Evolutionary conservation across 2,797 vertebrate genomes (phyloP), one percentile per base, ranked within the genome.

Genomic region (Darevskia nairensis): DNA sequence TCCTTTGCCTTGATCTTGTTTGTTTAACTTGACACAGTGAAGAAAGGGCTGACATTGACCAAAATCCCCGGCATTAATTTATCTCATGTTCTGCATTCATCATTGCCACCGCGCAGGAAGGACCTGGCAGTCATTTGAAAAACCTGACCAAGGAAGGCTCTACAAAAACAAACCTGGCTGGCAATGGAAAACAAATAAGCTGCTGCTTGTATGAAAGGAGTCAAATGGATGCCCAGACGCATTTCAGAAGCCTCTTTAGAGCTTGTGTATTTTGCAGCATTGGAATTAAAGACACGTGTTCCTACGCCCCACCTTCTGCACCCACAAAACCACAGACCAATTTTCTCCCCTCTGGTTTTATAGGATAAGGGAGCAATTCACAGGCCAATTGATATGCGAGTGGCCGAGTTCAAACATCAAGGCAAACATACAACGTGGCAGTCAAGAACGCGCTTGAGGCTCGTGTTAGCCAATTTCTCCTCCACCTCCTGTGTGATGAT

Each of bases 21-120:
- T 99, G 98, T 99, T 99, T 98, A 99, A 98, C 97, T 98, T 98
- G 98, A 99, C 98, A 98, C 97, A 95, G 97, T 97, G 98, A 98
- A 98, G 98, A 99, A 99, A 99, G 97, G 98, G 97, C 97, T 98
- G 98, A 98, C 98, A 99, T 96, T 98, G 98, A 99, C 98, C 98
- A 98, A 98, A 98, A 98, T 98, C 97, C 95, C 97, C 96, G 97
- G 98, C 98, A 98, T 99, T 99, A 98, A 99, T 99, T 99, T 98
- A 97, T 97, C 98, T 98, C 98, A 98, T 99, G 98, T 98, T 98
- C 97, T 94, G 98, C 98, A 99, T 99, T 98, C 98, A 98, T 99
- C 98, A 99, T 97, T 98, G 98, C 98, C 98, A 98, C 94, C 8
- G 91, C 86, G 96, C 95, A 95, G 95, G 95, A 96, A 96, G 96